phyloP scores from a whole-genome alignment of 2,113 vertebrate genomes.

The Heteronetta atricapilla region DNA sequence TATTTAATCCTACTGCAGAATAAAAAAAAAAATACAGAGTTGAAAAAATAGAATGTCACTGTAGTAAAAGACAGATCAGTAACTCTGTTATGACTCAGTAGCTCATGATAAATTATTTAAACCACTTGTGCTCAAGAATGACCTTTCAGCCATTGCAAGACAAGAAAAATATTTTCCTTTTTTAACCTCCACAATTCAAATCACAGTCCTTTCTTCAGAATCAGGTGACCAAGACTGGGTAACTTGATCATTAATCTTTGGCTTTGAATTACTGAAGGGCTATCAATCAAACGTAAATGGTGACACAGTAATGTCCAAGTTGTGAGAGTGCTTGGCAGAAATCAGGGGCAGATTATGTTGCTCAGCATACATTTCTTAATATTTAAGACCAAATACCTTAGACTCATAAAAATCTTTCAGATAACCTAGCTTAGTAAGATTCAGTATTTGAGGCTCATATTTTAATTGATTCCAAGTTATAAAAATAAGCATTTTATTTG shows the following conservation, averaged over 20 bases:
- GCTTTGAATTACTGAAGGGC: neutral
- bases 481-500: neutral
- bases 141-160: conserved; percentile 56
- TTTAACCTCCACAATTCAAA: conserved; percentile 39
- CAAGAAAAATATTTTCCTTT: conserved; percentile 69
- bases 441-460: neutral
- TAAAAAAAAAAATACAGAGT: conserved; percentile 19
- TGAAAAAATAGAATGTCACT: conserved; percentile 44
- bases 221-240: neutral
- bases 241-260: conserved; percentile 34
- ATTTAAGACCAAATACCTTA: neutral
- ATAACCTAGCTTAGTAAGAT: neutral
- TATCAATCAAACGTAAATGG: neutral
- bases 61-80: conserved; percentile 30
- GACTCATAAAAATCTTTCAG: neutral
- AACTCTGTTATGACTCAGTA: conserved; percentile 46
- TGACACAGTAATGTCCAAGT: neutral
- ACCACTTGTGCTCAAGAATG: conserved; percentile 65
- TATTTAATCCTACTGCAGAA: conserved; percentile 35
- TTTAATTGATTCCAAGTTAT: neutral
- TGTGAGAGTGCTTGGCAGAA: neutral
- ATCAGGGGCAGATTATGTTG: neutral
- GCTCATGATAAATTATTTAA: conserved; percentile 72
- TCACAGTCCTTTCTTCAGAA: neutral
- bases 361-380: neutral